These are phyloP conservation scores for Macrosoma leucophasiata DNA, from an alignment of 2,888 invertebrate genomes.

Conservation along the genomic window DNA sequence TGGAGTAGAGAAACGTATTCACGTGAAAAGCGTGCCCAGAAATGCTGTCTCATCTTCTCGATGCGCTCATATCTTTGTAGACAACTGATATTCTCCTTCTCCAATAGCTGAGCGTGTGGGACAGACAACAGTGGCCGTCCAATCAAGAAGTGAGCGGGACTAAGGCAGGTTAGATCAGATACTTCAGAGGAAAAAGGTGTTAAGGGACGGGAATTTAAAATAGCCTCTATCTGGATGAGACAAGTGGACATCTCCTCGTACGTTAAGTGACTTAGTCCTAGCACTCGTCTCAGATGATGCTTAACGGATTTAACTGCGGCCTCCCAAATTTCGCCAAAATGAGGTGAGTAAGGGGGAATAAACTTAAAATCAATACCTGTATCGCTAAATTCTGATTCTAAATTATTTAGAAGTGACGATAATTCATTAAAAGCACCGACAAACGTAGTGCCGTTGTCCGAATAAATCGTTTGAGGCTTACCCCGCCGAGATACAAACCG, in stretches of 20 bases:
- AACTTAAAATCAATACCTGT: constrained; percentile 1
- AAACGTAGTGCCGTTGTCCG: constrained; percentile 16
- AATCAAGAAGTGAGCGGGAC: constrained; percentile 6
- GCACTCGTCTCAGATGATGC: constrained; percentile 8
- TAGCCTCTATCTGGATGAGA: constrained; percentile 7
- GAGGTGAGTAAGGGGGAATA: constrained; percentile 2
- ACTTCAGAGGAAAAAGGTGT: constrained; percentile 3
- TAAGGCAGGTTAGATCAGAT: background rate
- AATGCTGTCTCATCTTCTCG: constrained; percentile 13
- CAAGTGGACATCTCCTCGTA: constrained; percentile 9
- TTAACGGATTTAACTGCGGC: constrained; percentile 5
- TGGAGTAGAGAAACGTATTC: constrained; percentile 22
- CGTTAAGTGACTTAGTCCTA: constrained; percentile 5
- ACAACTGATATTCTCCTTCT: too few relatives aligned
- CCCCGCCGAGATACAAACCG: constrained; percentile 17
- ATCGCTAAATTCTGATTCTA: background rate
- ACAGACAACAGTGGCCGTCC: background rate
- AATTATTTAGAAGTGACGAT: background rate
- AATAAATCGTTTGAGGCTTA: constrained; percentile 2
- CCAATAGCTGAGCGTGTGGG: too few relatives aligned
- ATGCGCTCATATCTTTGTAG: constrained; percentile 12
- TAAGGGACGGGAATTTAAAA: constrained; percentile 9
- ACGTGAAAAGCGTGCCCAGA: constrained; percentile 17
- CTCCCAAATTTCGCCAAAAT: constrained; percentile 9
- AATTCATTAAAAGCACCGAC: constrained; percentile 7